Evolutionary conservation across 1,140 invertebrate species (phyloP).

Genomic region (Ptiloglossa arizonensis): DNA sequence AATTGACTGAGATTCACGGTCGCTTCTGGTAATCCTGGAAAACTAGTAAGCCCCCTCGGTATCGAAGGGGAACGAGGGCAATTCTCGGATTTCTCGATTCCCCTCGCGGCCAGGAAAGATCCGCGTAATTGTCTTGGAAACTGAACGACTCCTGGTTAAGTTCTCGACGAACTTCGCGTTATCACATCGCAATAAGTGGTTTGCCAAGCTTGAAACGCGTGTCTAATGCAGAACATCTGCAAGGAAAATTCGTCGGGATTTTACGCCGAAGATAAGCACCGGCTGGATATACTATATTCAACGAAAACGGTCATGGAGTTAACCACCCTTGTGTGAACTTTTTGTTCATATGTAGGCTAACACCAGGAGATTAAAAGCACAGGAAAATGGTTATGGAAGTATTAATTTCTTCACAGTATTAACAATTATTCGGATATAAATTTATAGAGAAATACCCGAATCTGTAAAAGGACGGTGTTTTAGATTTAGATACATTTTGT

Average conservation of each 20-base stretch:
- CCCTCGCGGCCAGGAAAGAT: background rate
- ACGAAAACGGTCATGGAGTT: too few species aligned
- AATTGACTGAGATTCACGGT: slow-evolving; percentile 12
- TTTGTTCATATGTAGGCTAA: too few species aligned
- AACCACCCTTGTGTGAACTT: too few species aligned
- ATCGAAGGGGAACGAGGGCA: slow-evolving; percentile 25
- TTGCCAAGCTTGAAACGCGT: background rate
- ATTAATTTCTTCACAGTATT: too few species aligned
- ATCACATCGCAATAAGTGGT: background rate
- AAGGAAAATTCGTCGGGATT: background rate
- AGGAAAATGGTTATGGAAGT: too few species aligned
- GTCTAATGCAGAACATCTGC: background rate
- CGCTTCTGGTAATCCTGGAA: slow-evolving; percentile 28
- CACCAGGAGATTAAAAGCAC: too few species aligned
- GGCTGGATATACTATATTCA: too few species aligned
- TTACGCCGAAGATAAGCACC: too few species aligned
- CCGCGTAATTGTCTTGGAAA: slow-evolving; percentile 22
- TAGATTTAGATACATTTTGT: too few species aligned
- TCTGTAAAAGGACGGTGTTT: too few species aligned
- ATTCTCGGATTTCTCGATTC: slow-evolving; percentile 4
- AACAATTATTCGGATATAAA: too few species aligned
- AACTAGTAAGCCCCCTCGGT: slow-evolving; percentile 40
- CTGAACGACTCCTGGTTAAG: background rate
- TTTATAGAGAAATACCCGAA: too few species aligned
- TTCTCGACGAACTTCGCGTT: background rate